phyloP scores from a whole-genome alignment of 2,888 invertebrate species.

The Thymelicus lineola region DNA sequence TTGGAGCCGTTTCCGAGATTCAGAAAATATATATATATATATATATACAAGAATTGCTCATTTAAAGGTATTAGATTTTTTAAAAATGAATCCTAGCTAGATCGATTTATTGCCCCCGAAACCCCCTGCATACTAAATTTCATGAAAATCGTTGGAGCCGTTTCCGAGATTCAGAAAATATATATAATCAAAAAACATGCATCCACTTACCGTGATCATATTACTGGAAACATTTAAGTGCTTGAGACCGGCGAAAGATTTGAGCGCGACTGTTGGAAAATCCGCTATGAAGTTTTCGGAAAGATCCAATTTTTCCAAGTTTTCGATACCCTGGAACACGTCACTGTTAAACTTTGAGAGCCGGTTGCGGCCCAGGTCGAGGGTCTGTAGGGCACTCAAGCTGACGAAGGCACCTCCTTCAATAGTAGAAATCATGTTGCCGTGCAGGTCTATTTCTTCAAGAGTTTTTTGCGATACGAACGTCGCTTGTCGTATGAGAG shows the following conservation, averaged over 20 bases:
- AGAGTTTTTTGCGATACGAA: conserved; percentile 89
- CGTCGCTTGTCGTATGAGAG: conserved; percentile 87
- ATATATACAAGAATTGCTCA: no score
- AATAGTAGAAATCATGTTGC: conserved; percentile 90
- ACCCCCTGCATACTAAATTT: no score
- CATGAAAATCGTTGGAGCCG: no score
- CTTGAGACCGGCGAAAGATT: conserved; percentile 88
- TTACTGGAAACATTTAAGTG: conserved; percentile 93
- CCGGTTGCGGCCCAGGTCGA: conserved; percentile 92
- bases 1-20: no score
- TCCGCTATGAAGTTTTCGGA: conserved; percentile 94
- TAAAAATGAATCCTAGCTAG: no score
- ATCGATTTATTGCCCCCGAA: no score
- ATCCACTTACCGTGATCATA: conserved; percentile 89
- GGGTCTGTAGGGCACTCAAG: conserved; percentile 87
- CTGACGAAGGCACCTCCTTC: conserved; percentile 91
- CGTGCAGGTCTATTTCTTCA: conserved; percentile 91
- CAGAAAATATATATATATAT: no score
- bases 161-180: no score
- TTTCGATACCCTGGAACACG: conserved; percentile 91
- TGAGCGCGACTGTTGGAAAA: conserved; percentile 92
- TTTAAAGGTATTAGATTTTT: no score
- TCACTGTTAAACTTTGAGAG: conserved; percentile 93
- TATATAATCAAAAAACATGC: neutral
- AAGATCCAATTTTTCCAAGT: conserved; percentile 92